A percentile compares a stretch with the other conserved stretches of the same genome.
Conservation (phyloP, 2,888 invertebrate species). For the Mongoloraphidia duomilia region DNA sequence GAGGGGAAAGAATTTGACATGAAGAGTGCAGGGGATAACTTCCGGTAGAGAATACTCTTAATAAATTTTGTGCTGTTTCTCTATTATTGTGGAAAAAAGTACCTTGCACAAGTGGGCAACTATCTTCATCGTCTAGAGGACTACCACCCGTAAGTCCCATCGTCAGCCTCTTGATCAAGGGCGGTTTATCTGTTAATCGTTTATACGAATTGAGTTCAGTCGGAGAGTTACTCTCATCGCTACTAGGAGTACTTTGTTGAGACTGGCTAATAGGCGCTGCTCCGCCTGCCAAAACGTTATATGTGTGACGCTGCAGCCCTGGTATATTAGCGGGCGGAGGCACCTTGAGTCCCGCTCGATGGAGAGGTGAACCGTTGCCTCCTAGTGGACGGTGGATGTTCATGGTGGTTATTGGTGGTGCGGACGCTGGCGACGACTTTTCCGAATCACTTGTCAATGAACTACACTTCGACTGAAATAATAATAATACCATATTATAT, state of each 20-base stretch:
- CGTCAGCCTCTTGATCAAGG: slow-evolving; percentile 60
- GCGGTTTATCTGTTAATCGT: slow-evolving; percentile 66
- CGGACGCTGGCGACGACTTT: slow-evolving; percentile 19
- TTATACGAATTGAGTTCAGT: slow-evolving; percentile 77
- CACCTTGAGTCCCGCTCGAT: too few relatives aligned
- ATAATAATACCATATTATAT: too few relatives aligned
- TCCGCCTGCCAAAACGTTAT: slow-evolving; percentile 18
- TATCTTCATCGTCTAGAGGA: slow-evolving; percentile 43
- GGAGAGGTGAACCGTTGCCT: too few relatives aligned
- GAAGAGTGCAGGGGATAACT: too few relatives aligned
- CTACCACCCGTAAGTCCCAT: slow-evolving; percentile 53
- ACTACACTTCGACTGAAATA: too few relatives aligned
- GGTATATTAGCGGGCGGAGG: too few relatives aligned
- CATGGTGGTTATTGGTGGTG: slow-evolving; percentile 3
- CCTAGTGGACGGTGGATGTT: background rate
- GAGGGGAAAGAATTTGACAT: too few relatives aligned
- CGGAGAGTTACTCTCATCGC: slow-evolving; percentile 78
- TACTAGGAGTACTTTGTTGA: slow-evolving; percentile 47
- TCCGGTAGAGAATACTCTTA: too few relatives aligned
- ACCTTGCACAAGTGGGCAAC: slow-evolving; percentile 49
- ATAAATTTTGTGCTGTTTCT: too few relatives aligned
- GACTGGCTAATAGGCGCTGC: slow-evolving; percentile 26
- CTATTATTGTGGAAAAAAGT: too few relatives aligned
- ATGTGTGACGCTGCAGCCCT: too few relatives aligned
- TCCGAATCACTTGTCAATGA: background rate